Evolutionary conservation across 2,113 vertebrate species (phyloP), one percentile per base, ranked within the genome.

Genomic region (Turdus rufiventris): DNA sequence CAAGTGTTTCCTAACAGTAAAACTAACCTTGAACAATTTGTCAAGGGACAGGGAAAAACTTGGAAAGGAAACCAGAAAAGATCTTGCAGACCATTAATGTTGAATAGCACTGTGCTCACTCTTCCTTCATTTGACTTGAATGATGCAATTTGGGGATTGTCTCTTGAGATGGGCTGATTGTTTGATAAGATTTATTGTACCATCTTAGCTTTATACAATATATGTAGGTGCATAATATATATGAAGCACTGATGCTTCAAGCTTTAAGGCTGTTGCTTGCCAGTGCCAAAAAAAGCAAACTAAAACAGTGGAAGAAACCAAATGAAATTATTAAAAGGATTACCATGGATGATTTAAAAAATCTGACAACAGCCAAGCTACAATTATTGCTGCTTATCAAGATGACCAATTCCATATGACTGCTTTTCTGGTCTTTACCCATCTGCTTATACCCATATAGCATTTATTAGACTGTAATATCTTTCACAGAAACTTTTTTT

Each of bases 11-110:
- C 63, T 73, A 82, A 60, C 42, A 88, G 42, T 77, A 66, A 93
- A 88, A 85, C 38, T 73, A 89, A 95, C 65, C 70, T 91, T 88
- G 81, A 92, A 83, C 18, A 76, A 38, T 70, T 88, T 88, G 18
- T 71, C 87, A 96, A 83, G 72, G 58, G 47, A 85, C 56, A 62
- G 60, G 9, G 33, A 66, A 83, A 85, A 74, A 71, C 62, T 56
- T 56, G 43, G 48, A 86, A 51, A 88, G 18, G 43, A 88, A 92
- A 82, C 67, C 21, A 73, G 74, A 88, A 91, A 90, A 70, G 47
- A 76, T 77, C 66, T 47, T 85, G 62, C 45, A 67, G 54, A 75
- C 54, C 70, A 83, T 88, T 85, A 53, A 74, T 58, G 56, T 18
- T 42, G 62, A 88, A 91, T 51, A 71, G 51, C 87, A 83, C 47